phyloP scores from a whole-genome alignment of 23 tunicate species.

The Aplidium turbinatum region DNA sequence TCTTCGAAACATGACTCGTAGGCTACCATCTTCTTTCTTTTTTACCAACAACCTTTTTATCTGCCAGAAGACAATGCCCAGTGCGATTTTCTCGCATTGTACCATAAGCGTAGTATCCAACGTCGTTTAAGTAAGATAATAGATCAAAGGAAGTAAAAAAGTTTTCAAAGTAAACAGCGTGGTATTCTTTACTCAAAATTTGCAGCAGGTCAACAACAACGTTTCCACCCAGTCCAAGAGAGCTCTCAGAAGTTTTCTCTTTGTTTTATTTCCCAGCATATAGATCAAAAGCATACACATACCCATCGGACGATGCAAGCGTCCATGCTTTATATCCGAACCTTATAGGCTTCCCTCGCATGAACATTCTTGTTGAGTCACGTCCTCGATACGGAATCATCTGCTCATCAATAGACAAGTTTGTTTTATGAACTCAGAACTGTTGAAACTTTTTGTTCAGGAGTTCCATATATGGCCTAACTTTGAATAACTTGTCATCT shows the following conservation, averaged over 20 bases:
- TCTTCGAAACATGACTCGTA: constrained; percentile 9
- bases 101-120: constrained; percentile 1
- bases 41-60: constrained; percentile 10
- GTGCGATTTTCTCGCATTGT: constrained; percentile 20
- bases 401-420: constrained; percentile 18
- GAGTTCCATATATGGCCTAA: constrained; percentile 16
- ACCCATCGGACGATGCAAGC: constrained; percentile 16
- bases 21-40: constrained; percentile 20
- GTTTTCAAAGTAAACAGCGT: constrained; percentile 22
- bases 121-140: background rate
- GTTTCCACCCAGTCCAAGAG: constrained; percentile 17
- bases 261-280: constrained; percentile 11
- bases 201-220: constrained; percentile 27
- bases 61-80: constrained; percentile 1
- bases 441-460: constrained; percentile 17
- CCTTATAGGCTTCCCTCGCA: constrained; percentile 11
- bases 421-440: constrained; percentile 12
- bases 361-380: constrained; percentile 16
- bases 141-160: background rate
- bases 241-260: constrained; percentile 19
- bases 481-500: constrained; percentile 15
- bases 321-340: constrained; percentile 17
- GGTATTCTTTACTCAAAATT: constrained; percentile 11
- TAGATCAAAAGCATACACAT: constrained; percentile 20
- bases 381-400: constrained; percentile 16